These are phyloP conservation scores for Laspeyria flexula DNA, from an alignment of 2,888 invertebrate genomes.

Conservation along the genomic window DNA sequence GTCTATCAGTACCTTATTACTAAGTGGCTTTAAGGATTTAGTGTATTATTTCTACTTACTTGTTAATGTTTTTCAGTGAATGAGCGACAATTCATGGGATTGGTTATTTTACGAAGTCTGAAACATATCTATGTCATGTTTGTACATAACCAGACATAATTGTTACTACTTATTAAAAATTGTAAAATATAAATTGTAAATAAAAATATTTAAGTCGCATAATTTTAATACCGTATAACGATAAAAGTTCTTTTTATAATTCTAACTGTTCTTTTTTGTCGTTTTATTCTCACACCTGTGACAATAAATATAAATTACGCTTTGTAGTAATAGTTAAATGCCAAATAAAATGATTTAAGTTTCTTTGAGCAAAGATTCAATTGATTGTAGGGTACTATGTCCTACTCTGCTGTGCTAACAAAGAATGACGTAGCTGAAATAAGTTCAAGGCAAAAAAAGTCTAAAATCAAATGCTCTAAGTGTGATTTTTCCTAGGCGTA, in stretches of 20 bases:
- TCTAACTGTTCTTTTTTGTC: conserved; percentile 57
- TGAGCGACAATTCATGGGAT: conserved; percentile 29
- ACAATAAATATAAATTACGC: conserved; percentile 85
- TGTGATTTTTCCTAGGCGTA: too few species aligned
- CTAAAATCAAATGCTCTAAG: too few species aligned
- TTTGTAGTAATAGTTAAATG: conserved; percentile 79
- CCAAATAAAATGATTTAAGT: conserved; percentile 64
- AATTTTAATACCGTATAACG: conserved; percentile 45
- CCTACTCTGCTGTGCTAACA: too few species aligned
- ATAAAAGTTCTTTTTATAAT: conserved; percentile 40
- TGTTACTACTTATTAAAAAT: conserved; percentile 64
- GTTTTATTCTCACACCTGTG: conserved; percentile 79
- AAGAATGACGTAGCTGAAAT: too few species aligned
- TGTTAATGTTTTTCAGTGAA: conserved; percentile 14
- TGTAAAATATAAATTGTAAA: conserved; percentile 67
- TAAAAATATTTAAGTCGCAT: conserved; percentile 51
- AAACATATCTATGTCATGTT: conserved; percentile 82
- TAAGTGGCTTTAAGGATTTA: background rate
- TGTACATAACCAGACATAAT: conserved; percentile 56
- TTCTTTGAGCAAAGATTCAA: conserved; percentile 27
- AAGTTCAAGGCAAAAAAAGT: too few species aligned
- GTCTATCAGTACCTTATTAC: background rate
- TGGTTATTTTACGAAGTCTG: conserved; percentile 58
- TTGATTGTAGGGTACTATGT: background rate
- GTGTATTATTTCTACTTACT: conserved; percentile 1